Evolutionary conservation across 2,113 vertebrate species (phyloP).

Genomic region (Pseudois nayaur): DNA sequence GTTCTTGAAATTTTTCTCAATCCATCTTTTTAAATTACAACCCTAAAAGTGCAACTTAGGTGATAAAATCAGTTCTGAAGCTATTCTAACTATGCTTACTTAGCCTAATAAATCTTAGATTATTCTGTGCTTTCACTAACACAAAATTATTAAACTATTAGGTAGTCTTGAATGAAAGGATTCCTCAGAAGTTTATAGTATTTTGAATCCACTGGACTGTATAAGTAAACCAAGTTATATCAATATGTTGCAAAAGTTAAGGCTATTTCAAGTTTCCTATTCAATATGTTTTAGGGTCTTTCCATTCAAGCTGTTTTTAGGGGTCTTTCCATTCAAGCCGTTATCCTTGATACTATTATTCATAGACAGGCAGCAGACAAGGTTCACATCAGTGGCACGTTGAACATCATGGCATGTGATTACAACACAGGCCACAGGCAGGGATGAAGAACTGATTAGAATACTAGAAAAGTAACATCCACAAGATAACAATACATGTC

Average conservation of each 20-base stretch:
- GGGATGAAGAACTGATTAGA: background rate
- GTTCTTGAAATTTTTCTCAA: slow-evolving; percentile 32
- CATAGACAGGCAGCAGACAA: background rate
- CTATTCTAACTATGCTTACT: background rate
- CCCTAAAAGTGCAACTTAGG: background rate
- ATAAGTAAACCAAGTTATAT: background rate
- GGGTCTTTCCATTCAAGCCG: background rate
- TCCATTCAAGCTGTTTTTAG: background rate
- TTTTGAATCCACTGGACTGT: background rate
- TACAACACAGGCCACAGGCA: background rate
- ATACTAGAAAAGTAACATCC: background rate
- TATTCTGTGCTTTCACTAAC: background rate
- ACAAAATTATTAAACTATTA: slow-evolving; percentile 12
- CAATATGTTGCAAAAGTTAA: slow-evolving; percentile 11
- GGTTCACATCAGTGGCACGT: background rate
- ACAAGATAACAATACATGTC: background rate
- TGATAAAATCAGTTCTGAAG: slow-evolving; percentile 35
- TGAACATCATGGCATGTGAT: background rate
- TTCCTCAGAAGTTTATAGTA: slow-evolving; percentile 26
- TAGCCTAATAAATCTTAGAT: slow-evolving; percentile 40
- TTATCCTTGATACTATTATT: slow-evolving; percentile 11
- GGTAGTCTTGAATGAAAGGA: slow-evolving; percentile 30
- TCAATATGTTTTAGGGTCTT: background rate
- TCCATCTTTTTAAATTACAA: slow-evolving; percentile 9
- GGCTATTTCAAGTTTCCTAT: slow-evolving; percentile 16